Evolutionary conservation across 2,888 invertebrate genomes (phyloP), one percentile per base, ranked within the genome.

Genomic region (Caenorhabditis auriculariae): DNA sequence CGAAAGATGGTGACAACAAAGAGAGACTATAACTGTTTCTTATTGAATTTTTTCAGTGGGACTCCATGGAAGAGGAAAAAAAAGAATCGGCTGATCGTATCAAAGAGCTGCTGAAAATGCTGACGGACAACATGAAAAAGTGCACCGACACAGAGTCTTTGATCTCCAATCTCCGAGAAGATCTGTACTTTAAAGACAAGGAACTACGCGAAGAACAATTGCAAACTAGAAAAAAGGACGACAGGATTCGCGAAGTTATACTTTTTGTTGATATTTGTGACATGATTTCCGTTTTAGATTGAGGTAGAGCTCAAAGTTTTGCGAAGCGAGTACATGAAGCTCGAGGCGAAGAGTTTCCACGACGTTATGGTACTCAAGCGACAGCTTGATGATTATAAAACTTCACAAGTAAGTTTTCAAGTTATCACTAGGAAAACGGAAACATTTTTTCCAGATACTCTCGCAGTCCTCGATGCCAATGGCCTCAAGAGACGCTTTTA

Each of bases 301-400:
- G 68, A 70, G 2, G 7, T 26, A 0, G 65, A 70, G 38, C 37
- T 60, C 26, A 69, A 68, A 43, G 28, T n/a, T 5, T 24, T 52
- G 28, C 43, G 56, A 24, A 48, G 28, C n/a, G 67, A 69, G 6
- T 66, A 64, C 54, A 15, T 32, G 9, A 63, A 64, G 29, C 49
- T 72, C 12, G 69, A 72, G 37, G 58, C 63, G 12, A 60, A 59
- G 41, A 57, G 63, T 29, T 72, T 69, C 72, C 57, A 67, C 50
- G 58, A 67, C 24, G 61, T 51, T 9, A 59, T 50, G 38, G 46
- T 54, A 7, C 21, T 61, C 12, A 63, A 66, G 49, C 54, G 51
- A 44, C 41, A 60, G 28, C 45, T 69, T 21, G 54, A 67, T 24
- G 50, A 49, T 7, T 23, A 27, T 28, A 48, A 60, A 48, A 46